phyloP scores from a whole-genome alignment of 2,888 invertebrate genomes.

The Drosophila nigritarsus region DNA sequence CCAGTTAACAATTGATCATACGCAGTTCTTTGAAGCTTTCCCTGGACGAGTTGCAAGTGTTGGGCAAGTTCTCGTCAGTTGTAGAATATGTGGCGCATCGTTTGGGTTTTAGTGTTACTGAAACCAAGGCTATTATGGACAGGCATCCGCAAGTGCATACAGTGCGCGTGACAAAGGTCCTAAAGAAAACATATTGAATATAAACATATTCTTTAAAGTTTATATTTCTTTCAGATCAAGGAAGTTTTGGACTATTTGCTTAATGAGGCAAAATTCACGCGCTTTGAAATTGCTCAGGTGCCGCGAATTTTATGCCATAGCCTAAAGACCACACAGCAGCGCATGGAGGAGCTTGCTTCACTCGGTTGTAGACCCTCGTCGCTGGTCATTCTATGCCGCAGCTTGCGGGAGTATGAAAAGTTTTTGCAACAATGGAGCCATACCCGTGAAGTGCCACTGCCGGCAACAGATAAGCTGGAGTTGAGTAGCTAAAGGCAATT shows the following conservation, averaged over 20 bases:
- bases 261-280: conserved; percentile 86
- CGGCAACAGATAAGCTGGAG: background rate
- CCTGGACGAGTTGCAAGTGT: conserved; percentile 84
- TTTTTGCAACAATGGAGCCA: conserved; percentile 84
- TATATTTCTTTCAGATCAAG: conserved; percentile 85
- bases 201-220: background rate
- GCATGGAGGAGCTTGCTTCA: conserved; percentile 86
- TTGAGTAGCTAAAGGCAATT: background rate
- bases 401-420: conserved; percentile 86
- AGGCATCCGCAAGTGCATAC: conserved; percentile 86
- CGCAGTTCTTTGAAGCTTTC: conserved; percentile 82
- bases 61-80: conserved; percentile 86
- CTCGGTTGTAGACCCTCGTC: conserved; percentile 86
- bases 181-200: background rate
- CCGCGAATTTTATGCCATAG: conserved; percentile 87
- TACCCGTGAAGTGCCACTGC: background rate
- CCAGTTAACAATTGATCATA: background rate
- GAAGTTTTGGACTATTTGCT: conserved; percentile 87
- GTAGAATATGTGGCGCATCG: conserved; percentile 87
- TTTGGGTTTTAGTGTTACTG: conserved; percentile 85
- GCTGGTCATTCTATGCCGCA: conserved; percentile 87
- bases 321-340: conserved; percentile 86
- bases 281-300: conserved; percentile 86
- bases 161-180: conserved; percentile 87
- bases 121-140: conserved; percentile 86